A percentile compares a stretch with the other conserved stretches of the same genome.
Evolutionary conservation across 2,797 vertebrate genomes (phyloP).

Genomic region (Xiphorhynchus erythropygius): DNA sequence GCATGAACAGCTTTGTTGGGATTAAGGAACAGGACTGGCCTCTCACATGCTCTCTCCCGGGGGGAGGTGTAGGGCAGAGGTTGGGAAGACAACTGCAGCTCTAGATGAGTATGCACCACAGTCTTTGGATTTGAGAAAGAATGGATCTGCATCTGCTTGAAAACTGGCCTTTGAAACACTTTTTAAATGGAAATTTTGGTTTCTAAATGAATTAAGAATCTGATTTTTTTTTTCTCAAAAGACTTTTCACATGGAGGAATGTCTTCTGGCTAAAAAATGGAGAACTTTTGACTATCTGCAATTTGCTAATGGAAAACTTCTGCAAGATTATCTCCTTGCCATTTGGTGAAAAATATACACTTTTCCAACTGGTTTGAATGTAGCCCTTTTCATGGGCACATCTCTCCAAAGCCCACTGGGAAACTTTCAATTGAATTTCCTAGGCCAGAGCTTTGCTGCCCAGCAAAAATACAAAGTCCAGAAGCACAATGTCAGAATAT

Average conservation of each 20-base stretch:
- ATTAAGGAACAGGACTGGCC: background rate
- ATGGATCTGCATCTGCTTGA: slow-evolving; percentile 18
- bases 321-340: slow-evolving; percentile 6
- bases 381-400: background rate
- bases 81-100: background rate
- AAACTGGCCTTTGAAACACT: slow-evolving; percentile 16
- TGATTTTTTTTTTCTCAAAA: background rate
- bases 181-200: slow-evolving; percentile 35
- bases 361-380: background rate
- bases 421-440: background rate
- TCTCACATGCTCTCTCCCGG: background rate
- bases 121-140: background rate
- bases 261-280: background rate
- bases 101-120: background rate
- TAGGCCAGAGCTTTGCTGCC: background rate
- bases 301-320: slow-evolving; percentile 6
- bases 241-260: background rate
- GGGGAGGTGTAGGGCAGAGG: background rate
- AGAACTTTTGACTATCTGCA: background rate
- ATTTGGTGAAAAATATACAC: background rate
- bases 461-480: background rate
- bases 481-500: background rate
- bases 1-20: background rate
- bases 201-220: slow-evolving; percentile 20
- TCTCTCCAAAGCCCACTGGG: background rate